A percentile compares a stretch with the other conserved stretches of the same genome.
phyloP scores from a whole-genome alignment of 1,140 invertebrate species.

The Camponotus vicinus region DNA sequence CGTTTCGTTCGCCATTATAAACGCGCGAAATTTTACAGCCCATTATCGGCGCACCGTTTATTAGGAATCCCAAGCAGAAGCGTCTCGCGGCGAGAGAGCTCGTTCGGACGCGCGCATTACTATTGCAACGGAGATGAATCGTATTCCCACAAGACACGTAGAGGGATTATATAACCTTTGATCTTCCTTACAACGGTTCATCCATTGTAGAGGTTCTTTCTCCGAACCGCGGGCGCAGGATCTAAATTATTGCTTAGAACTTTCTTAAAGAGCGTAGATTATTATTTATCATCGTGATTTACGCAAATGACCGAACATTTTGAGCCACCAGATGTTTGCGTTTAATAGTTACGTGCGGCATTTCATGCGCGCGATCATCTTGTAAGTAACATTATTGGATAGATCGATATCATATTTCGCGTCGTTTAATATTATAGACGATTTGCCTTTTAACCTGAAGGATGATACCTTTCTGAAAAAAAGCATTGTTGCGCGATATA shows the following conservation, averaged over 20 bases:
- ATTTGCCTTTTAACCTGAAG: constrained; percentile 24
- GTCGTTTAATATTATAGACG: constrained; percentile 19
- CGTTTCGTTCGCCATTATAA: constrained; percentile 59
- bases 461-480: not conserved
- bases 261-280: constrained; percentile 76
- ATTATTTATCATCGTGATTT: constrained; percentile 78
- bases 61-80: constrained; percentile 74
- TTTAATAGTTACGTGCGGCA: constrained; percentile 70
- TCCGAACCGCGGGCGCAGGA: constrained; percentile 66
- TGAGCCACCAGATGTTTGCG: constrained; percentile 75
- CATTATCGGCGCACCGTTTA: constrained; percentile 67
- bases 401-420: constrained; percentile 51
- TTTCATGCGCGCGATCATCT: constrained; percentile 50
- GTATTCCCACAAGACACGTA: constrained; percentile 77
- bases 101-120: constrained; percentile 67
- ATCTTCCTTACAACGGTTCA: constrained; percentile 77
- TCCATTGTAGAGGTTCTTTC: constrained; percentile 77
- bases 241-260: constrained; percentile 77
- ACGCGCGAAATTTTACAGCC: constrained; percentile 65
- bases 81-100: constrained; percentile 47
- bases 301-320: constrained; percentile 77
- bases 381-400: constrained; percentile 35
- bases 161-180: constrained; percentile 77
- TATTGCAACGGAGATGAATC: constrained; percentile 76
- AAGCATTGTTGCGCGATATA: not conserved